Percentiles rank a stretch among this genome's conserved stretches.
Evolutionary conservation across 2,888 invertebrate species (phyloP).

Genomic region (Lottia gigantea): DNA sequence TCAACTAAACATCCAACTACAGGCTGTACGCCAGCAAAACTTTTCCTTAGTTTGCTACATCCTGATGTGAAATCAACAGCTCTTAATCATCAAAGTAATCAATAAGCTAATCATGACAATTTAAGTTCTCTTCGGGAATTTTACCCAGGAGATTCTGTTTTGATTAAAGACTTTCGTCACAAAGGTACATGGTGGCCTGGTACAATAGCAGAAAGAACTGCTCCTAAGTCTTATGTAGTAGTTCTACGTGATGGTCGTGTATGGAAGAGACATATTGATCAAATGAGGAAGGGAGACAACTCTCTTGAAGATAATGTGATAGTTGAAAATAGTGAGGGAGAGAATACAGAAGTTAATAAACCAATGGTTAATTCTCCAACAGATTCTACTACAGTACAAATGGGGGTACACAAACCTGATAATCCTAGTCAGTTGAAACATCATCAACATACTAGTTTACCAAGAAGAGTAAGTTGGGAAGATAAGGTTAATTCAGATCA

Average conservation of each 20-base stretch:
- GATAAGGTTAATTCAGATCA: too few relatives aligned
- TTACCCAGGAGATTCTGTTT: background rate
- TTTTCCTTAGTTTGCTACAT: background rate
- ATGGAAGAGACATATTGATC: background rate
- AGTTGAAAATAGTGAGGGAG: background rate
- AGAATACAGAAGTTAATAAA: too few relatives aligned
- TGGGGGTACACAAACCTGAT: too few relatives aligned
- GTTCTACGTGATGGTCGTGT: background rate
- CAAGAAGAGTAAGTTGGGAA: too few relatives aligned
- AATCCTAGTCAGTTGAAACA: too few relatives aligned
- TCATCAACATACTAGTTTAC: too few relatives aligned
- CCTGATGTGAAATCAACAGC: background rate
- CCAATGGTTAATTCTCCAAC: too few relatives aligned
- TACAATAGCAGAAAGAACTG: background rate
- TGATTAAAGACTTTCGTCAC: background rate
- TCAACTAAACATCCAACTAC: constrained; percentile 3
- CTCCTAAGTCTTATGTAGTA: background rate
- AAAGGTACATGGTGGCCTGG: background rate
- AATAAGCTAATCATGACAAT: background rate
- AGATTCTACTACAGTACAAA: too few relatives aligned
- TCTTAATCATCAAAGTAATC: background rate
- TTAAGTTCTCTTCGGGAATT: background rate
- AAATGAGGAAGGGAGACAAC: background rate
- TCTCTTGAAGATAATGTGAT: background rate
- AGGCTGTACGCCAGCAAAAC: background rate